Base-by-base conservation (phyloP, 2,113 vertebrate species). In the Cranoglanis bouderius region DNA sequence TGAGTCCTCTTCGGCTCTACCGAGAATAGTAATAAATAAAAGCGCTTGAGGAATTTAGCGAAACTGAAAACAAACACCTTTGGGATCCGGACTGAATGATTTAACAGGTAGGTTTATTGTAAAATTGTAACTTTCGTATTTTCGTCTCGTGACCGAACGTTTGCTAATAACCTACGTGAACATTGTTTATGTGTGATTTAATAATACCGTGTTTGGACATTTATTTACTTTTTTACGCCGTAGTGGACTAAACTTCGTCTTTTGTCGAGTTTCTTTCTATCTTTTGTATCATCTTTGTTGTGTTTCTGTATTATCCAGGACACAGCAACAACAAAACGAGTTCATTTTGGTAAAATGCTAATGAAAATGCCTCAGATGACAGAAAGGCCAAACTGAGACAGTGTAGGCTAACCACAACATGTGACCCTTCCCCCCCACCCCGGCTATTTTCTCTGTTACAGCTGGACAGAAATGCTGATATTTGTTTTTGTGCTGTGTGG, bases 381-480 rank as follows among this genome's bases (percentile, higher is more conserved):
- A 63, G 82, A 65, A 7, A 46, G 82, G 78, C 57, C 59, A 43
- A 49, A 9, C 12, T 65, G 40, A 84, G n/a, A n/a, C n/a, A n/a
- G 4, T 2, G 21, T 40, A 40, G 61, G n/a, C 46, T 43, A 24
- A 6, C 55, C 6, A 9, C 70, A 12, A 9, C 38, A 51, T 61
- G 70, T 77, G 82, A 61, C 65, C 89, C 4, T 32, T 49, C 85
- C 46, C 32, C 70, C 40, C 72, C n/a, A n/a, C 43, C 32, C 10
- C 51, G 53, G 16, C 7, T 49, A 4, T 57, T 74, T 61, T 84
- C 8, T 78, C 21, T 83, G 2, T 91, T 83, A 86, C 94, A 95
- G 96, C 92, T 94, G 91, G 91, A 90, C 29, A 90, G 88, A 90
- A 93, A 97, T 98, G 97, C 88, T 96, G 80, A 87, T 93, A 7